Evolutionary conservation across 2,888 invertebrate genomes (phyloP), one percentile per base, ranked within the genome.

Genomic region (Eupelmus urozonus): DNA sequence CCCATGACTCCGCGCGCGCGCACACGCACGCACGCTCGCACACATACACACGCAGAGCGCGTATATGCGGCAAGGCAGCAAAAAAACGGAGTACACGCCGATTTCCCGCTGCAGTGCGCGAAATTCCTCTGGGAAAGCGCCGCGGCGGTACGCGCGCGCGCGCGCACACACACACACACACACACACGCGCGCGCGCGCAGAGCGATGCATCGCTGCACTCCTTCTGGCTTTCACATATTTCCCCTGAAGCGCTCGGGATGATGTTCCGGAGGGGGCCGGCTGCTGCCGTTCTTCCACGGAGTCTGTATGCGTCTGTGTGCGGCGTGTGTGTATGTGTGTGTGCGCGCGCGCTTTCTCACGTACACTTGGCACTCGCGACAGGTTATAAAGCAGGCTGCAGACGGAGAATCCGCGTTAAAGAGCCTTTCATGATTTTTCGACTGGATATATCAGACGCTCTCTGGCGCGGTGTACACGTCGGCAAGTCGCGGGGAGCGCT

Each of bases 31-130:
- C 13, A 73, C 57, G 45, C 60, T 25, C 70, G 53, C 53, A 79
- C 78, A 75, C 55, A 57, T 62, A 74, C 66, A 63, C 72, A 60
- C 66, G 59, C 34, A 63, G 55, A 71, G n/a, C 62, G 62, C 79
- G 69, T 25, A 23, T 18, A 65, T 63, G 62, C 72, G 49, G 49
- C 53, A 53, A 53, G 16, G 20, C 4, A 20, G 20, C 16, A 20
- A 20, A 20, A 53, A 20, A 20, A 20, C 16, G 49, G 45, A 34
- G 63, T 45, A 45, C 2, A 45, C 3, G 40, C 40, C 29, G 59
- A 16, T 69, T 42, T 67, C n/a, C 13, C 66, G 18, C 20, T 2
- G 66, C 34, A 34, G 34, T 34, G 34, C 34, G n/a, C n/a, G n/a
- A 57, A 69, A 69, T 55, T 66, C 66, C 53, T 20, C 18, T 2